Conservation (phyloP, 2,888 invertebrate species). For the Diploptera punctata region DNA sequence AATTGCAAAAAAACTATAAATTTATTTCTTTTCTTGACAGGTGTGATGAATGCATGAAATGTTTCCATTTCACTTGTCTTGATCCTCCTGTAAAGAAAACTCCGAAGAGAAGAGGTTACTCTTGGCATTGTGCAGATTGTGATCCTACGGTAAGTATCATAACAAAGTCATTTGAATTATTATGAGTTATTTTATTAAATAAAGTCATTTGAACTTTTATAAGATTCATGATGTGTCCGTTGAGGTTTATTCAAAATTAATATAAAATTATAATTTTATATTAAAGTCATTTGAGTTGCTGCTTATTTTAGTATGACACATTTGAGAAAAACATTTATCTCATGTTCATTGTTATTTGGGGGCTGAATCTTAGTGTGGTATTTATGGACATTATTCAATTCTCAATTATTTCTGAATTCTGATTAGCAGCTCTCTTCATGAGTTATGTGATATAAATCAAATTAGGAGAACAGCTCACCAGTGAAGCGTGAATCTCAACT, state of each 20-base stretch:
- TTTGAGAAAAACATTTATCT: not conserved
- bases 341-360: not conserved
- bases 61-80: slow-evolving; percentile 92
- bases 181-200: too few relatives aligned
- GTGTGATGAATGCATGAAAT: slow-evolving; percentile 90
- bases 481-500: too few relatives aligned
- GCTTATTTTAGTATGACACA: not conserved
- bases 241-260: too few relatives aligned
- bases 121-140: slow-evolving; percentile 96
- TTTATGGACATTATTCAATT: too few relatives aligned
- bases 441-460: too few relatives aligned
- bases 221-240: too few relatives aligned
- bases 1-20: too few relatives aligned
- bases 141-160: slow-evolving; percentile 88
- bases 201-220: too few relatives aligned
- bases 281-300: not conserved
- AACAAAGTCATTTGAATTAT: too few relatives aligned
- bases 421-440: not conserved
- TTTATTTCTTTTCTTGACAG: slow-evolving; percentile 63
- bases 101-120: slow-evolving; percentile 92
- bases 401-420: not conserved
- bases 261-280: too few relatives aligned
- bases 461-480: too few relatives aligned
- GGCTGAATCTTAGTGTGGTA: not conserved
- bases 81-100: slow-evolving; percentile 94